Conservation (phyloP, 2,888 invertebrate species). For the Torymus aiolomorphi region DNA sequence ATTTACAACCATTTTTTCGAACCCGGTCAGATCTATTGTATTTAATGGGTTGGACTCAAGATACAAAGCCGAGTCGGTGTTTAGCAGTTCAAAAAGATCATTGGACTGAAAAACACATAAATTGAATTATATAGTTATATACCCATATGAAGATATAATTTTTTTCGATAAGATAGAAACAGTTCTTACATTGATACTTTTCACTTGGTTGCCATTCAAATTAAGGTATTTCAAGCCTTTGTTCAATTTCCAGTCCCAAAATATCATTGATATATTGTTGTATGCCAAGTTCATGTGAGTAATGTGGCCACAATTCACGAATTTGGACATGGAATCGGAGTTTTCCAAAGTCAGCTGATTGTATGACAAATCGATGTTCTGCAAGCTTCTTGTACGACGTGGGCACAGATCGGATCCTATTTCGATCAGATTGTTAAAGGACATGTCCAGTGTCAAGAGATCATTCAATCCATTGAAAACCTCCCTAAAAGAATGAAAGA, state of each 20-base stretch:
- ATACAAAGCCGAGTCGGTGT: conserved; percentile 74
- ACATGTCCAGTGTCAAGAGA: conserved; percentile 74
- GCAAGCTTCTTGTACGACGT: conserved; percentile 76
- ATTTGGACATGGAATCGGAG: conserved; percentile 75
- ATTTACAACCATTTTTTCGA: neutral
- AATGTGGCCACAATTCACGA: conserved; percentile 78
- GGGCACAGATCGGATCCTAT: conserved; percentile 76
- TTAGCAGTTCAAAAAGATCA: conserved; percentile 66
- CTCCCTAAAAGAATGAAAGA: conserved; percentile 6
- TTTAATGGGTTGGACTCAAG: conserved; percentile 78
- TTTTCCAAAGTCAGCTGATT: conserved; percentile 76
- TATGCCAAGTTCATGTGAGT: conserved; percentile 80
- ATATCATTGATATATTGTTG: conserved; percentile 80
- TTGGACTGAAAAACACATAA: conserved; percentile 27
- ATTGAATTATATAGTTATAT: neutral
- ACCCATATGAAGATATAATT: neutral
- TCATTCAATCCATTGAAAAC: conserved; percentile 23
- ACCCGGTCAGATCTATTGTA: conserved; percentile 16
- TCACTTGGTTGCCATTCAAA: conserved; percentile 82
- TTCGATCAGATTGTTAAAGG: conserved; percentile 73
- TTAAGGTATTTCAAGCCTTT: conserved; percentile 79
- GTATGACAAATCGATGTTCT: conserved; percentile 76
- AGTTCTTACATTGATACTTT: conserved; percentile 65
- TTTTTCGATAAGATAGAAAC: neutral
- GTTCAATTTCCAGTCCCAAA: conserved; percentile 81